Base-by-base conservation (phyloP, 2,797 vertebrate genomes). In the Pangasius sanitwongsei region DNA sequence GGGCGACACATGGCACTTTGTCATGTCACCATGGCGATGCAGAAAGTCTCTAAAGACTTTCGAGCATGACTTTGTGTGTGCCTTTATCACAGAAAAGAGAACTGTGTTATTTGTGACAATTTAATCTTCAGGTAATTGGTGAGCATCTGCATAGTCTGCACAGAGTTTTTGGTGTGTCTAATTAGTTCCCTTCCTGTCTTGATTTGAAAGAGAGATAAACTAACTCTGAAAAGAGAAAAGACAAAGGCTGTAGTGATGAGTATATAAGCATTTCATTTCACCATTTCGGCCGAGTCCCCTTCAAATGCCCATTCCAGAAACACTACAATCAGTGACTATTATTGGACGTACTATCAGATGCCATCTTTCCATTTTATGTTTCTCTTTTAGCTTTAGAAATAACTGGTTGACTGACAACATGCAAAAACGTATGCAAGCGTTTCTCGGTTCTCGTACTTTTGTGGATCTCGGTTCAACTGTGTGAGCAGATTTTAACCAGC, bases 1-100 rank as follows among this genome's bases (percentile, higher is more conserved):
- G 86, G 90, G 86, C 90, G 93, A 92, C 89, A 86, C 65, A 70
- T n/a, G 92, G 91, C 92, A 89, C 87, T 92, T 91, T 90, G 92
- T 90, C 90, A 89, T 90, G 92, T 89, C 77, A 78, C 63, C 75
- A 92, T 94, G 31, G 91, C 91, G 92, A 88, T 78, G 11, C 59
- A 31, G 41, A 78, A 70, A 31, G 44, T 77, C 59, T 88, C 23
- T 28, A 48, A 83, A 61, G 82, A 12, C 12, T 75, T 86, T 44
- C 93, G 93, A 90, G 93, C 91, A 93, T 94, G 65, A 80, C 34
- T 25, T 57, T 57, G 57, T 86, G 59, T 69, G 20, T 55, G 77
- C 50, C 83, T 65, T 85, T 53, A 53, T 34, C 4, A 37, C 44
- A 31, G 59, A 16, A 65, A 83, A 12, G 37, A 63, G 59, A 44